phyloP scores from a whole-genome alignment of 2,797 vertebrate genomes.

The Myotis vivesi region DNA sequence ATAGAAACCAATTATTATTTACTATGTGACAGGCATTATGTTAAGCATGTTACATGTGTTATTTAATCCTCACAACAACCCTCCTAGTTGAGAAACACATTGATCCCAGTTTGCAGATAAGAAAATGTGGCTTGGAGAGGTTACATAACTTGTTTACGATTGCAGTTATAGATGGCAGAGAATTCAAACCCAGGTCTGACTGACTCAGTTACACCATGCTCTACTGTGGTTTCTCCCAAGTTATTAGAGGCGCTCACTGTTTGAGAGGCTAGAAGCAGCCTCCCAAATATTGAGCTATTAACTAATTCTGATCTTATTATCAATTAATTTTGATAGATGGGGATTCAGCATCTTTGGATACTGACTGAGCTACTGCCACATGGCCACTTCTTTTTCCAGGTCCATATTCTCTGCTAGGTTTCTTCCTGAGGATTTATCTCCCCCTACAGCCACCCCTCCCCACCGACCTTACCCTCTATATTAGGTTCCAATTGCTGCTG shows the following conservation, averaged over 20 bases:
- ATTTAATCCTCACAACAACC: neutral
- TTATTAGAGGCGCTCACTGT: neutral
- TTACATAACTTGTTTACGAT: neutral
- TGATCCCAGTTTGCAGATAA: neutral
- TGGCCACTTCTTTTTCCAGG: neutral
- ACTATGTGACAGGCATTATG: neutral
- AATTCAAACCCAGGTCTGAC: neutral
- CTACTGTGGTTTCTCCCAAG: neutral
- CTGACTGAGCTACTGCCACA: neutral
- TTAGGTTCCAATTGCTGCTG: neutral
- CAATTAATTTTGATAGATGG: neutral
- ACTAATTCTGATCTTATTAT: neutral
- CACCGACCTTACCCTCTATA: neutral
- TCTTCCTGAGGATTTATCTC: neutral
- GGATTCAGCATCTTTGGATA: neutral
- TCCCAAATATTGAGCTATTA: neutral
- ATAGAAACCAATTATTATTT: neutral
- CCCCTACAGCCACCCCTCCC: accelerated
- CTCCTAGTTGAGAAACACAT: neutral
- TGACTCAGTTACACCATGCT: neutral
- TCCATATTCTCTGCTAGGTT: neutral
- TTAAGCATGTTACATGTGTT: neutral
- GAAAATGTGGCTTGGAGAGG: neutral
- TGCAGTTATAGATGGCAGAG: neutral
- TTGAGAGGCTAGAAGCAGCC: neutral